Base-by-base conservation (phyloP, 1,140 invertebrate species). In the Bombus fervidus region DNA sequence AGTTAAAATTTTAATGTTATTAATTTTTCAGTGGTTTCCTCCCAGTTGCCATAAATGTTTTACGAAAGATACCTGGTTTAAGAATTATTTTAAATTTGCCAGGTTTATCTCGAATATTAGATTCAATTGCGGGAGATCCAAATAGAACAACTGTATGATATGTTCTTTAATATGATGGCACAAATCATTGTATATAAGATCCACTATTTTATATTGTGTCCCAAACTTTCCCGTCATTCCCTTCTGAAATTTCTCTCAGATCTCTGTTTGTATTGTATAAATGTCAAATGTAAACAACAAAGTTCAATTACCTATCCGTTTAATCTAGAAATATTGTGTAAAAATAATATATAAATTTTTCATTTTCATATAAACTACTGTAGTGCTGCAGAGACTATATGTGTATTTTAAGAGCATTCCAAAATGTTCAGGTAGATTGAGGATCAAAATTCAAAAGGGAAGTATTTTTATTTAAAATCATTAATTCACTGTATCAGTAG, bases 11-110 rank as follows among this genome's bases (percentile, higher is more conserved):
- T 74, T 43, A 25, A 85, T 82, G 31, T 64, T 57, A 79, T 74
- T 25, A 57, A 47, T 86, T 79, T 87, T 94, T 86, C 93, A 97
- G 97, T 95, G 97, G 98, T 64, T 99, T 98, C 95, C 96, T 98
- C 91, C 98, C 98, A 78, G 98, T 98, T 75, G 97, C 97, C n/a
- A 96, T 98, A 53, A 98, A 98, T 92, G 99, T 98, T 94, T 95
- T 99, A 59, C 96, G 97, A 89, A 96, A 97, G 93, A 96, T 98
- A 75, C 97, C 98, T 82, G 94, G 98, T 47, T 92, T 98, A 59
- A 97, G 97, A 59, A 97, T 96, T 34, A 86, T 98, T 73, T 95
- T 98, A 66, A 98, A 97, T 93, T 95, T 98, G 92, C 97, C 98
- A 74, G 96, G 97, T 68, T 96, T 98, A 77, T 96, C 96, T 93